Evolutionary conservation across 2,888 invertebrate genomes (phyloP), one percentile per base, ranked within the genome.

Genomic region (Polietes domitor): DNA sequence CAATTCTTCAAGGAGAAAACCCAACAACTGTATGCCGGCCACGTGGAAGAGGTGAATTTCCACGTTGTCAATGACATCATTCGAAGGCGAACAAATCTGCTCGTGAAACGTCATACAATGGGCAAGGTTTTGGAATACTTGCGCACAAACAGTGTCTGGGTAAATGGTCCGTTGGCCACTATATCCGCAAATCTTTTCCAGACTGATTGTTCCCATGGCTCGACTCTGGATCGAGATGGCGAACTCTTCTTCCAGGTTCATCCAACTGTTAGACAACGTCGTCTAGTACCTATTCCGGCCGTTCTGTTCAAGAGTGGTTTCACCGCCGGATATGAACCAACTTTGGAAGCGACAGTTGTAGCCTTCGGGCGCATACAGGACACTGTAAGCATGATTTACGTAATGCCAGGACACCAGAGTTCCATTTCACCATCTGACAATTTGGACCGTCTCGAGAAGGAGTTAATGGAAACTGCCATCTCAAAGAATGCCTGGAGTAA

Each of bases 1-100:
- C 96, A 96, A 10, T 97, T 97, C 92, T 98, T 97, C 90, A 97
- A 97, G 89, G 97, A 97, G 89, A 94, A 97, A 89, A 96, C 96
- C 0, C 96, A 96, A 87, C 97, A 97, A 87, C 96, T 97, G 87
- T 98, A 98, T 89, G 96, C 96, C 85, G 97, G 97, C 0, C 95
- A 96, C 80, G 97, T 97, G 0, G 96, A 97, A 89, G 97, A 97
- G 91, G 95, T 96, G 0, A 96, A 96, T 87, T 97, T 97, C 89
- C 95, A 95, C 86, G 94, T 96, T 26, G 96, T 97, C 32, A 96
- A 96, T 78, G 97, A 97, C 88, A 94, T 96, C 2, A 95, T 97
- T n/a, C 93, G 97, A 68, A 93, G 97, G 81, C 93, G 97, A 86
- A 97, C 97, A 0, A 97, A 97, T 91, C 92, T 97, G 28, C 91